Conservation (phyloP, 1,140 invertebrate species). For the Pygmarrhopalites habei region DNA sequence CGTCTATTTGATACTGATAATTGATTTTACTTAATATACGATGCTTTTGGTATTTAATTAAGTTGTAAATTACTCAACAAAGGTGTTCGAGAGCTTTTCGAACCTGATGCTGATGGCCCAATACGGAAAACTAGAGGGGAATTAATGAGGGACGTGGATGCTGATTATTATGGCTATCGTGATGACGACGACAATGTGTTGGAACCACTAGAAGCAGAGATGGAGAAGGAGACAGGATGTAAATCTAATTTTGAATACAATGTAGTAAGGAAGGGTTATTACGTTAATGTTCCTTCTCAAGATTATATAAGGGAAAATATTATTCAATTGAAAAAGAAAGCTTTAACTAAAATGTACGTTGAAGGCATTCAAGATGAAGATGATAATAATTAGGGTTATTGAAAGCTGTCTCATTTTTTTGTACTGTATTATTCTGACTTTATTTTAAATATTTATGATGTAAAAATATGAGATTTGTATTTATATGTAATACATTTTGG, state of each 20-base stretch:
- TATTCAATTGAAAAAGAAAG: conserved; percentile 73
- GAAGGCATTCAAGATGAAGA: no score
- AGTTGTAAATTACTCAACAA: no score
- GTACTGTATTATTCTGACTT: no score
- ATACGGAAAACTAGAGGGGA: conserved; percentile 88
- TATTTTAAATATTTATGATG: no score
- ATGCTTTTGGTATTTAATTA: no score
- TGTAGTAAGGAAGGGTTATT: conserved; percentile 48
- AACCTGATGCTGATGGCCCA: conserved; percentile 56
- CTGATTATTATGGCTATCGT: conserved; percentile 96
- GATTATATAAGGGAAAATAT: conserved; percentile 84
- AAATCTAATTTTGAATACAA: conserved; percentile 45
- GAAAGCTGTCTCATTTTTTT: no score
- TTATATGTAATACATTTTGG: no score
- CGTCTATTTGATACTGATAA: no score
- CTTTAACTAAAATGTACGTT: no score
- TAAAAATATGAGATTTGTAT: no score
- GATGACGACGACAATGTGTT: conserved; percentile 97
- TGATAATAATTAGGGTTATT: no score
- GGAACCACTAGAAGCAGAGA: conserved; percentile 66
- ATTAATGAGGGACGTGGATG: conserved; percentile 95
- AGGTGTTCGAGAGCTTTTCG: conserved; percentile 93
- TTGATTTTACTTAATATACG: no score
- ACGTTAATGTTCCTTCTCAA: conserved; percentile 77
- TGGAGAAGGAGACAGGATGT: conserved; percentile 45